Conservation (phyloP, 2,113 vertebrate species). For the Saccopteryx leptura region DNA sequence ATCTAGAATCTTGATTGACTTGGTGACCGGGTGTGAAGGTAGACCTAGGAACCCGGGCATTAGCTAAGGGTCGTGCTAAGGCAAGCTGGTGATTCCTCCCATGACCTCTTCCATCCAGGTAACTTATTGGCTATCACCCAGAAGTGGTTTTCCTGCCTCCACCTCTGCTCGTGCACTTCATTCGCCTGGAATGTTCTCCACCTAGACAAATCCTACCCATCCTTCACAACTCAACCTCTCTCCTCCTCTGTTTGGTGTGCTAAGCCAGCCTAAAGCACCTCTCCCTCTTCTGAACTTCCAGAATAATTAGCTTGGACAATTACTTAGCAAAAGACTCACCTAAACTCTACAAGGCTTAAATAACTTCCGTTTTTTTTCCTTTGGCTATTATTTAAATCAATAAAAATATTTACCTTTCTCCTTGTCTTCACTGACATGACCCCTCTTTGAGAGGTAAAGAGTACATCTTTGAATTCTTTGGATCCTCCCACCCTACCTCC, state of each 20-base stretch:
- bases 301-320: slow-evolving; percentile 51
- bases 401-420: neutral
- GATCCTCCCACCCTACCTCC: neutral
- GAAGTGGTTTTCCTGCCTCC: slow-evolving; percentile 1
- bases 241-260: neutral
- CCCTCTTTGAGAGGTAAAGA: neutral
- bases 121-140: neutral
- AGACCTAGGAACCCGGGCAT: slow-evolving; percentile 13
- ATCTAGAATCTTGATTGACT: neutral
- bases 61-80: neutral
- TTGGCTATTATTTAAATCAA: neutral
- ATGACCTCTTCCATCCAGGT: slow-evolving; percentile 13
- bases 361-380: neutral
- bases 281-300: slow-evolving; percentile 48
- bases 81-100: slow-evolving; percentile 25
- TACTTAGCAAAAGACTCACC: slow-evolving; percentile 31
- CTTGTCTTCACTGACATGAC: neutral
- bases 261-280: neutral
- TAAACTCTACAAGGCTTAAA: slow-evolving; percentile 16
- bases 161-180: slow-evolving; percentile 23
- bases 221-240: neutral
- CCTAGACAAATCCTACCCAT: slow-evolving; percentile 23
- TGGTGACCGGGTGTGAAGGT: neutral
- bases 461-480: neutral
- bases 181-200: slow-evolving; percentile 72